Percentiles rank a stretch among this genome's conserved stretches.
Conservation (phyloP, 2,113 vertebrate species). For the Cynopterus brachyotis region DNA sequence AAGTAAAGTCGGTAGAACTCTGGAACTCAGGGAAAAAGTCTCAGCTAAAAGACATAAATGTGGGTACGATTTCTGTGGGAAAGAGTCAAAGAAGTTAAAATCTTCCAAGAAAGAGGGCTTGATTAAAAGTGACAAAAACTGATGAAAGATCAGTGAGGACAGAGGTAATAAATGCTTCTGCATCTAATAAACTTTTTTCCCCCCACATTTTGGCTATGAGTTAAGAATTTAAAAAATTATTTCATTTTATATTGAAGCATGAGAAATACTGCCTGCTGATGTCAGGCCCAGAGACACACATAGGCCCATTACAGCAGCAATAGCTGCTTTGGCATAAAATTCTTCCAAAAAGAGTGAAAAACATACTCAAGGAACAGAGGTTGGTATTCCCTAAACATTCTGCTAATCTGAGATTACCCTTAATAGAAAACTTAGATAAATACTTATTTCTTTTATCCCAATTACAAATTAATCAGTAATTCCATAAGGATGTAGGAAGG, state of each 20-base stretch:
- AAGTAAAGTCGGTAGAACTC: not conserved
- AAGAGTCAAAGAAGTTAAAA: not conserved
- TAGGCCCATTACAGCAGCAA: not conserved
- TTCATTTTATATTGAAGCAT: constrained; percentile 13
- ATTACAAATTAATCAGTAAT: not conserved
- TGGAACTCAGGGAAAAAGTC: not conserved
- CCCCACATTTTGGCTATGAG: not conserved
- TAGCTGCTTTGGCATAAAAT: constrained; percentile 9
- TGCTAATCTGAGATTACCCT: not conserved
- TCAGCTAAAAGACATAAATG: not conserved
- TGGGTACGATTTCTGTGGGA: not conserved
- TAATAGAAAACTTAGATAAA: not conserved
- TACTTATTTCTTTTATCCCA: not conserved
- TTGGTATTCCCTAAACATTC: not conserved
- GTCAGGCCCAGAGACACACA: not conserved
- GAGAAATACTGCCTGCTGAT: not conserved
- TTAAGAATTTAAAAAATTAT: not conserved
- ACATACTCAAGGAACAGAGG: not conserved
- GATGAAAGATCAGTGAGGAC: not conserved
- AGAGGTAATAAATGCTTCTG: not conserved
- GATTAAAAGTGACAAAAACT: not conserved
- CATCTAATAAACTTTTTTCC: not conserved
- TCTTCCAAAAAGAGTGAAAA: not conserved
- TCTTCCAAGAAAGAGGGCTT: not conserved
- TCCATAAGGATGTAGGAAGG: not conserved